These are phyloP conservation scores for Cybosia mesomella DNA, from an alignment of 2,888 invertebrate genomes.

Conservation along the genomic window DNA sequence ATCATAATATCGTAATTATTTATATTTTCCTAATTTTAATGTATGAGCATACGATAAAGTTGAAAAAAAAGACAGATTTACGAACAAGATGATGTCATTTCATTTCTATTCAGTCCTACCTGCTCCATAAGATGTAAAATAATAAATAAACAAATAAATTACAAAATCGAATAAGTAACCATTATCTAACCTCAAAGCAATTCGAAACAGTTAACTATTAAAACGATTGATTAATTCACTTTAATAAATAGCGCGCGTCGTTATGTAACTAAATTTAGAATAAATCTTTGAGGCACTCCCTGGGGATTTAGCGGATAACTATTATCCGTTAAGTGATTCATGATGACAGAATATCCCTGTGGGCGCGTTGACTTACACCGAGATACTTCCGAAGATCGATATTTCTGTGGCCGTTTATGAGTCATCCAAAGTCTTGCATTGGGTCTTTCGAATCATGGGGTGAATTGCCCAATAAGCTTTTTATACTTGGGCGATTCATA, in stretches of 20 bases:
- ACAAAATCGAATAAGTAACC: neutral
- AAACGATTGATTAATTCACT: neutral
- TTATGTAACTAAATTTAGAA: neutral
- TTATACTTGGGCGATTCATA: too few species aligned
- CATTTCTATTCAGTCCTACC: too few species aligned
- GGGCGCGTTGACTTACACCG: slow-evolving; percentile 50
- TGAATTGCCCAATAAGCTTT: too few species aligned
- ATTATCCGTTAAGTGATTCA: slow-evolving; percentile 61
- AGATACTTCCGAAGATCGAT: slow-evolving; percentile 19
- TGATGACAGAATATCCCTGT: slow-evolving; percentile 57
- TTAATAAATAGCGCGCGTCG: neutral
- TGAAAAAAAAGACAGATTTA: too few species aligned
- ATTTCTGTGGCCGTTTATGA: neutral
- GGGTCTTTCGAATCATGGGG: too few species aligned
- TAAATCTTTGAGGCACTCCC: slow-evolving; percentile 35
- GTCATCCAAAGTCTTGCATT: too few species aligned
- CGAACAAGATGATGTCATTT: too few species aligned
- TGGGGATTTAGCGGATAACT: slow-evolving; percentile 54
- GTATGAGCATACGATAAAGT: neutral
- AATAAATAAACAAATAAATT: too few species aligned
- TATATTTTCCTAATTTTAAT: neutral
- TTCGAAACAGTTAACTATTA: slow-evolving; percentile 2
- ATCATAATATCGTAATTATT: slow-evolving; percentile 5
- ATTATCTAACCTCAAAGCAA: neutral
- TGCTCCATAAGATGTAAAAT: too few species aligned